Conservation (phyloP, 2,888 invertebrate species). For the Sympetrum striolatum region DNA sequence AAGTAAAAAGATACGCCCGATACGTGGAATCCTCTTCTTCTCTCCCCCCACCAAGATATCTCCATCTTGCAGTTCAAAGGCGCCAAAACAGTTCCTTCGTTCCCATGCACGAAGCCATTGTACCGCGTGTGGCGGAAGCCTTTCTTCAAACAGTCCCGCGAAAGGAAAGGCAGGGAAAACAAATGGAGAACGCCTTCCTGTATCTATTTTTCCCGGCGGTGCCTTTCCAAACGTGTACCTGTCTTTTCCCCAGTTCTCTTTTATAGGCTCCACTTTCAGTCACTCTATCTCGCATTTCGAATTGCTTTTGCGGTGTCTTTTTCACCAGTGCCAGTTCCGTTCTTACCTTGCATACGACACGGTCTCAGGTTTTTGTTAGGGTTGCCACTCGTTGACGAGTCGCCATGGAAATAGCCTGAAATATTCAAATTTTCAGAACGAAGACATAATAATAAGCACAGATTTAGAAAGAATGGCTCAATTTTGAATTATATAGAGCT, state of each 20-base stretch:
- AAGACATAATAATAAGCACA: no score
- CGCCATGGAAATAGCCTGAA: no score
- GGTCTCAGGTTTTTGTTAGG: no score
- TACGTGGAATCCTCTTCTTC: no score
- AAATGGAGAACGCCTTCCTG: background rate
- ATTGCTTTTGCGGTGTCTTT: background rate
- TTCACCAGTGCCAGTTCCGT: background rate
- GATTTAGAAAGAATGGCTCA: no score
- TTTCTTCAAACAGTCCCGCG: background rate
- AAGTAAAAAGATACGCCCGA: no score
- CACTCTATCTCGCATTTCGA: background rate
- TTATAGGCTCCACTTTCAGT: background rate
- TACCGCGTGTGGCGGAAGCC: background rate
- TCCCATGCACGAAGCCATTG: background rate
- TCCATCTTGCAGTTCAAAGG: background rate
- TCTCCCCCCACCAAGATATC: background rate
- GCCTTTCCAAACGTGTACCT: background rate
- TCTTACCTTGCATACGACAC: no score
- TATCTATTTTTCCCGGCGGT: background rate
- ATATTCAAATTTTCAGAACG: no score
- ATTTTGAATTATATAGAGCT: no score
- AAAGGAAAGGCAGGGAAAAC: background rate
- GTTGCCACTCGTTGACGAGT: no score
- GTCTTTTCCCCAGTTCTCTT: background rate
- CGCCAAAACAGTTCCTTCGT: background rate